Percentiles rank a stretch among this genome's conserved stretches.
Conservation (phyloP, 35 echinoderm and acorn worm genomes). For the Antedon bifida region DNA sequence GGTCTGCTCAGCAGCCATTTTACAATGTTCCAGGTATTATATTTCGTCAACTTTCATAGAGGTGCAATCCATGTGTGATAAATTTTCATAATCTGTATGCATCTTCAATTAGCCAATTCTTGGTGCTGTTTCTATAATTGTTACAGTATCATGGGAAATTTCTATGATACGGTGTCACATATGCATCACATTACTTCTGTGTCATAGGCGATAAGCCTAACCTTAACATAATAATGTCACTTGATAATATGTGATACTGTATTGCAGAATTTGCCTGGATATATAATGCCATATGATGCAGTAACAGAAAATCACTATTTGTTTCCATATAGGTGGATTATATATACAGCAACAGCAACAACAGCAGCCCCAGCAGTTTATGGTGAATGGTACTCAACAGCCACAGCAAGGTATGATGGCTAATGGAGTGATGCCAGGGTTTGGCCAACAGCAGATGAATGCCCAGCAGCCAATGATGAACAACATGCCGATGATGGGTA, state of each 20-base stretch:
- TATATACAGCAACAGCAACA: constrained; percentile 16
- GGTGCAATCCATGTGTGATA: not conserved
- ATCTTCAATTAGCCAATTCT: too few species aligned
- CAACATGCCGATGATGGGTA: not conserved
- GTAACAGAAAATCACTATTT: too few species aligned
- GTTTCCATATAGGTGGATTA: not conserved
- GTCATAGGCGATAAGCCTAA: too few species aligned
- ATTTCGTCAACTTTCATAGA: not conserved
- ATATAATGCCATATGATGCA: too few species aligned
- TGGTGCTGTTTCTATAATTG: too few species aligned
- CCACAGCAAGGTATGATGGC: constrained; percentile 25
- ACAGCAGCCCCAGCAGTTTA: constrained; percentile 14
- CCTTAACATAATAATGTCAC: too few species aligned
- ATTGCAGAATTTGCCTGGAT: too few species aligned
- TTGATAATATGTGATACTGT: too few species aligned
- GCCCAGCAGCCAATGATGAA: not conserved
- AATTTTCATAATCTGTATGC: too few species aligned
- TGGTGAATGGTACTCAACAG: constrained; percentile 26
- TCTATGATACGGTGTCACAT: too few species aligned
- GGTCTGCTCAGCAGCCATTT: constrained; percentile 17
- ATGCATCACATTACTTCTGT: too few species aligned
- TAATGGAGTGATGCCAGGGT: not conserved
- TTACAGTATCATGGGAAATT: too few species aligned
- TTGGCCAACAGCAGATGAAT: not conserved
- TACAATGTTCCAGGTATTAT: constrained; percentile 74